phyloP scores from a whole-genome alignment of 1,140 invertebrate species.

The Drosophila mayri region DNA sequence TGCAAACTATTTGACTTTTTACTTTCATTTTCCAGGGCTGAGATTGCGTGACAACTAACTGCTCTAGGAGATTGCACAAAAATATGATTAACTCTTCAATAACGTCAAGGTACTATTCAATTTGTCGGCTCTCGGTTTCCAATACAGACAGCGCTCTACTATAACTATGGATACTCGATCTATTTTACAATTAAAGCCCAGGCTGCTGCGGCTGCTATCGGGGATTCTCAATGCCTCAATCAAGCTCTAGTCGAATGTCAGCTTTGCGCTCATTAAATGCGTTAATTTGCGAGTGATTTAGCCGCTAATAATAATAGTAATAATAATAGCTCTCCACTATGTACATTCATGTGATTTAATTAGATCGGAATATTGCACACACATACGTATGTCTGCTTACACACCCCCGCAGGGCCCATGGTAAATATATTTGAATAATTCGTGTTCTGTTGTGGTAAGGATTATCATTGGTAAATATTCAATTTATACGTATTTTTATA shows the following conservation, averaged over 20 bases:
- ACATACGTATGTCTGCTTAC: constrained; percentile 4
- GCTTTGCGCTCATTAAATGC: constrained; percentile 77
- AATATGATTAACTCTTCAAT: constrained; percentile 50
- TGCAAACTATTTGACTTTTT: constrained; percentile 31
- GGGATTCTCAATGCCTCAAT: constrained; percentile 28
- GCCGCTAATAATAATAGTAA: constrained; percentile 21
- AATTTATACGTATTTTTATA: constrained; percentile 43
- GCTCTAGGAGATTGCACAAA: constrained; percentile 44
- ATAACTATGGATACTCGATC: constrained; percentile 38
- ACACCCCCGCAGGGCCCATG: not conserved
- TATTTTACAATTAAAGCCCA: constrained; percentile 55
- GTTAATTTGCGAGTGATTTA: constrained; percentile 70
- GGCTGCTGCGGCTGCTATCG: constrained; percentile 28
- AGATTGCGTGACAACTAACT: constrained; percentile 40
- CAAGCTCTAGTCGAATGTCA: constrained; percentile 74
- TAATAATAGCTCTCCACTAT: constrained; percentile 39
- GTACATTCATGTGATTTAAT: constrained; percentile 48
- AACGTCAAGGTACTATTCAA: constrained; percentile 66
- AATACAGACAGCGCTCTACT: constrained; percentile 13
- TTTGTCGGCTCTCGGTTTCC: constrained; percentile 34
- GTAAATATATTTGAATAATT: constrained; percentile 36
- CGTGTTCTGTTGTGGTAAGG: constrained; percentile 26
- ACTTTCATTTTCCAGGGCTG: constrained; percentile 9
- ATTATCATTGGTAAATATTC: constrained; percentile 62
- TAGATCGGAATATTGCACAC: constrained; percentile 43